These are phyloP conservation scores for Hydractinia symbiolongicarpus DNA, from an alignment of 30 jellyfish, hydroid and myxozoan genomes.

Conservation along the genomic window DNA sequence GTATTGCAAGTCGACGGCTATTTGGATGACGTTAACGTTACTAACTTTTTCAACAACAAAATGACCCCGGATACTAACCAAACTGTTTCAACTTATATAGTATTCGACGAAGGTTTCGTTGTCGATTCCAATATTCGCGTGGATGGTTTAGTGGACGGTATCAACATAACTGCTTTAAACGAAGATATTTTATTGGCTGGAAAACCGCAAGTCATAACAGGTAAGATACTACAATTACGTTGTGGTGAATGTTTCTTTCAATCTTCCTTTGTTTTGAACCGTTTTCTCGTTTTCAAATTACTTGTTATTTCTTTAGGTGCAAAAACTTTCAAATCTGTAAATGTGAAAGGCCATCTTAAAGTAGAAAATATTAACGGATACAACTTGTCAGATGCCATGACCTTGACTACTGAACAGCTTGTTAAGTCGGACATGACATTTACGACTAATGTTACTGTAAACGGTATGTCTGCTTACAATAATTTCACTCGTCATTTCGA, in stretches of 20 bases:
- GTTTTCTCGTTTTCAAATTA: no score
- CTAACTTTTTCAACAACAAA: conserved; percentile 34
- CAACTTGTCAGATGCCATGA: conserved; percentile 58
- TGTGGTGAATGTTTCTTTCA: background rate
- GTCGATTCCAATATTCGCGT: conserved; percentile 44
- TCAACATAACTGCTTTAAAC: conserved; percentile 52
- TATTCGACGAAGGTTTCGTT: conserved; percentile 47
- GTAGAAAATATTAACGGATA: conserved; percentile 44
- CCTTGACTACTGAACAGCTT: conserved; percentile 51
- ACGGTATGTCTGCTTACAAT: conserved; percentile 39
- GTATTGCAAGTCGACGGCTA: conserved; percentile 43
- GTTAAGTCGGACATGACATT: conserved; percentile 43
- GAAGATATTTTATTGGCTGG: conserved; percentile 46
- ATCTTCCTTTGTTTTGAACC: no score
- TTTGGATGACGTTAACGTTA: conserved; percentile 53
- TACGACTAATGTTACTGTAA: conserved; percentile 24
- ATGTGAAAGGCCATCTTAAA: conserved; percentile 19
- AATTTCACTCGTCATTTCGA: conserved; percentile 2
- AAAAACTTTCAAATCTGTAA: conserved; percentile 18
- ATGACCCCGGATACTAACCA: conserved; percentile 40
- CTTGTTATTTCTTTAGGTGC: conserved; percentile 35
- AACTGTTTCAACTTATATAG: conserved; percentile 31
- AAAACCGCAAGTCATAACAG: conserved; percentile 45
- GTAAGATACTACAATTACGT: conserved; percentile 14
- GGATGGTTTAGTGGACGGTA: conserved; percentile 71